Base-by-base conservation (phyloP, 1,140 invertebrate genomes). In the Polypedilum vanderplanki region DNA sequence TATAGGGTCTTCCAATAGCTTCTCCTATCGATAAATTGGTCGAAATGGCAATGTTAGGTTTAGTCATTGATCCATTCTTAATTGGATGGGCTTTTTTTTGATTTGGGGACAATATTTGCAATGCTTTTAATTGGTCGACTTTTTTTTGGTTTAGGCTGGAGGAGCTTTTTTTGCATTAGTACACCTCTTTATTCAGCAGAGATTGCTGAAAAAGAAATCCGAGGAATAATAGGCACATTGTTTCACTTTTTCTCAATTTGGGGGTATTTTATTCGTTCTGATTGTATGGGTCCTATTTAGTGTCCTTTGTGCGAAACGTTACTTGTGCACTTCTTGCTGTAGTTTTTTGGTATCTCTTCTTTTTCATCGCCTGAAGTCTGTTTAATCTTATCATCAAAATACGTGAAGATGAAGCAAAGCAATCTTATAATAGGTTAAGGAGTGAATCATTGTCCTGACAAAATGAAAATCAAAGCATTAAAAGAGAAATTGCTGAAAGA, bases 151-250 rank as follows among this genome's bases (percentile, higher is more conserved):
- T 77, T 92, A 2, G n/a, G 88, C 88, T 12, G 88, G 87, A 70
- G 93, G 93, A 64, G 88, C 90, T 0, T 91, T 0, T 91, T 90
- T 77, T 91, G 90, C 76, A 88, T 91, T 0, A 88, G 89, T 0
- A 90, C 88, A 0, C 92, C 93, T 0, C 86, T 93, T 74, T 96
- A 95, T 79, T 90, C 91, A 0, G 90, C 90, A 18, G 94, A 96
- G 84, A 92, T 93, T 41, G 88, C 91, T 0, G 90, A 94, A 77
- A 90, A 88, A 75, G 85, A 88, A 5, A 90, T 94, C 76, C 85
- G 94, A 41, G 94, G 94, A 8, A 88, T 88, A 1, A 83, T 95
- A 1, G 93, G 92, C 7, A 90, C 90, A 18, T 91, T 89, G 76
- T 92, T 92, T 77, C 92, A 79, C 81, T 93, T 15, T 77, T 79